Evolutionary conservation across 1,140 invertebrate genomes (phyloP).

Genomic region (Pygmarrhopalites habei): DNA sequence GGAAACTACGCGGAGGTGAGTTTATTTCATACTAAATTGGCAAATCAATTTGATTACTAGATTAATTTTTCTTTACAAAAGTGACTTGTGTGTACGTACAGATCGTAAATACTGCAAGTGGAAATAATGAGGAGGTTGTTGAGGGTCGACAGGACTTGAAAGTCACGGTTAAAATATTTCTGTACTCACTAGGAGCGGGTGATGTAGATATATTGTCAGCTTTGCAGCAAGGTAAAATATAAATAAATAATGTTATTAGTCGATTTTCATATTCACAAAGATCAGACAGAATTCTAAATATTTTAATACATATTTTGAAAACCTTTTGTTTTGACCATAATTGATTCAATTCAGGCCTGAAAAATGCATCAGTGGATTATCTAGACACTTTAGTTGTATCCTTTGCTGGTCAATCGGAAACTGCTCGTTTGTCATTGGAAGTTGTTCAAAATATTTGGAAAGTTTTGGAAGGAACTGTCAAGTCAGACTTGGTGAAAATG

Average conservation of each 20-base stretch:
- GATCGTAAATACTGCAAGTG: constrained; percentile 14
- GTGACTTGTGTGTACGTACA: neutral
- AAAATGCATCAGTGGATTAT: constrained; percentile 41
- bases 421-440: constrained; percentile 47
- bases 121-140: constrained; percentile 18
- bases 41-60: neutral
- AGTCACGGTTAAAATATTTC: constrained; percentile 54
- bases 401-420: constrained; percentile 54
- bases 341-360: constrained; percentile 31
- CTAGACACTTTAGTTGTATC: constrained; percentile 70
- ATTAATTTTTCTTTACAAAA: neutral
- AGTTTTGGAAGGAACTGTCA: constrained; percentile 61
- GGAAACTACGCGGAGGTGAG: constrained; percentile 21
- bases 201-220: constrained; percentile 46
- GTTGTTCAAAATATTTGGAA: constrained; percentile 65
- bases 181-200: constrained; percentile 45
- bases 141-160: constrained; percentile 51
- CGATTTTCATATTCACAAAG: too few relatives aligned
- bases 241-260: too few relatives aligned
- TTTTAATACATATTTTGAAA: too few relatives aligned
- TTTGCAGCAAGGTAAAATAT: constrained; percentile 49
- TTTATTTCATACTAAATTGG: constrained; percentile 19
- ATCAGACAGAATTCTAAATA: too few relatives aligned
- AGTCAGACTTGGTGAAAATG: constrained; percentile 57
- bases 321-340: too few relatives aligned